These are phyloP conservation scores for Potamarius usumacintae DNA, from an alignment of 2,113 vertebrate genomes.

Conservation along the genomic window DNA sequence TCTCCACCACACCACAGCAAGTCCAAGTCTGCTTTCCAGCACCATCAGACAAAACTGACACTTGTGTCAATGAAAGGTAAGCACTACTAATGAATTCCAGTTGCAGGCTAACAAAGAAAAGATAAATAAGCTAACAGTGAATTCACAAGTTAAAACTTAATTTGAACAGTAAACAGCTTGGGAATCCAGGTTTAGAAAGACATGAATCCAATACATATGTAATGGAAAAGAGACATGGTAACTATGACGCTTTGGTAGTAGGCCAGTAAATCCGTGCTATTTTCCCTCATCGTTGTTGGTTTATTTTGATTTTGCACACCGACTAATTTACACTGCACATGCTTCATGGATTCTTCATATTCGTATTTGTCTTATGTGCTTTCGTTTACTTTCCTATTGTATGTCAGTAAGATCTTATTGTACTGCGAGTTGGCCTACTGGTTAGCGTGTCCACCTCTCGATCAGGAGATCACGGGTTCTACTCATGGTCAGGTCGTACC, in stretches of 20 bases:
- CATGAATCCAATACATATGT: background rate
- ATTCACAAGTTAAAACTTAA: background rate
- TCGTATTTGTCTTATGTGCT: background rate
- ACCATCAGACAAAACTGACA: background rate
- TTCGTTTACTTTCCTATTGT: background rate
- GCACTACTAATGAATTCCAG: background rate
- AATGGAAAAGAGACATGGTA: background rate
- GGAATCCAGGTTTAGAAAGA: background rate
- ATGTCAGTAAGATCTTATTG: too few species aligned
- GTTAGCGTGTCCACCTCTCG: too few species aligned
- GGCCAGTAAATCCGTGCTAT: background rate
- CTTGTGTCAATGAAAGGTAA: constrained; percentile 13
- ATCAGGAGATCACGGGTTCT: too few species aligned
- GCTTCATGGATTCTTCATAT: background rate
- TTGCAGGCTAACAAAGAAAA: background rate
- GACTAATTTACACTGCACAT: background rate
- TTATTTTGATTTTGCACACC: background rate
- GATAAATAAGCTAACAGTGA: background rate
- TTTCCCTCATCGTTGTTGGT: background rate
- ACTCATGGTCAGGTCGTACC: too few species aligned
- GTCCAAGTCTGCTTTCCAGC: constrained; percentile 4
- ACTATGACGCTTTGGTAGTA: background rate
- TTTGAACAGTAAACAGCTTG: background rate
- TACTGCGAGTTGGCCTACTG: too few species aligned
- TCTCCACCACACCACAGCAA: constrained; percentile 30